These are phyloP conservation scores for Fabriciana adippe DNA, from an alignment of 2,888 invertebrate species.

Conservation along the genomic window DNA sequence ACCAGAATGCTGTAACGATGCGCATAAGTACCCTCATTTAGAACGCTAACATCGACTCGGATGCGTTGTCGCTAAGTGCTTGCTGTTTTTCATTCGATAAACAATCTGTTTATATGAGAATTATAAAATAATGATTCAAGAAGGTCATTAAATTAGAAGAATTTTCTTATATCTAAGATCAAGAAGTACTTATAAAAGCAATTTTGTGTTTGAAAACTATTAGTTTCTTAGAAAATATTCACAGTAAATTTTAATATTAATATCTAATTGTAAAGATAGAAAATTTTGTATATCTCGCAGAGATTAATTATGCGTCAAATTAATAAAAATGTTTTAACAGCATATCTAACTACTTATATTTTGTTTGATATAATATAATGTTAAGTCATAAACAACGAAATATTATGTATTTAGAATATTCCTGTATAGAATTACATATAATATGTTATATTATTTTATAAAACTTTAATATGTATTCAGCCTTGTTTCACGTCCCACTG, in stretches of 20 bases:
- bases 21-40: slow-evolving; percentile 4
- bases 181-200: not conserved
- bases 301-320: too few species aligned
- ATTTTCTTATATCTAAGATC: not conserved
- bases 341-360: too few species aligned
- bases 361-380: too few species aligned
- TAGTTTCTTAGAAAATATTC: not conserved
- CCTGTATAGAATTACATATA: too few species aligned
- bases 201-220: slow-evolving; percentile 1
- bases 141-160: not conserved
- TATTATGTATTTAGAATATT: too few species aligned
- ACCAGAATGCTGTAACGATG: slow-evolving; percentile 5
- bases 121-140: not conserved
- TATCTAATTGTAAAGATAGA: not conserved
- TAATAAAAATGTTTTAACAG: too few species aligned
- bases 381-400: too few species aligned
- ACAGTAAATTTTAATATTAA: slow-evolving; percentile 5
- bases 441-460: too few species aligned
- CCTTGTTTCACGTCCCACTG: too few species aligned
- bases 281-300: not conserved
- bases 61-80: not conserved
- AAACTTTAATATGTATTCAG: too few species aligned
- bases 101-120: not conserved
- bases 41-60: not conserved
- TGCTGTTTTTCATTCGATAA: slow-evolving; percentile 7